Base-by-base conservation (phyloP, 2,113 vertebrate genomes). In the Proteles cristata region DNA sequence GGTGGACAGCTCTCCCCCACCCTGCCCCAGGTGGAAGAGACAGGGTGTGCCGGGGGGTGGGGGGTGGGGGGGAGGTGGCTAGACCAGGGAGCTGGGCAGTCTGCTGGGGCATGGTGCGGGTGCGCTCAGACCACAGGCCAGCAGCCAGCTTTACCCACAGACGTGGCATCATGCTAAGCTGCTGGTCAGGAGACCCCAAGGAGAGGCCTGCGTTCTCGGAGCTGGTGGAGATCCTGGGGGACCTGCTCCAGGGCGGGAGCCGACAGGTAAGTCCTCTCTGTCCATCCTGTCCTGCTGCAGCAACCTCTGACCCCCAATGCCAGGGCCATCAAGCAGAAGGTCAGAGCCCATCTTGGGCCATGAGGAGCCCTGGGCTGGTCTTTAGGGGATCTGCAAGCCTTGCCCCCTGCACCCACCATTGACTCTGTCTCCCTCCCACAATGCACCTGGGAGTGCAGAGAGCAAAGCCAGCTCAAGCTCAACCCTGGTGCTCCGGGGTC, bases 151-250 rank as follows among this genome's bases (percentile, higher is more conserved):
- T 97, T 55, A 85, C 95, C 98, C 97, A 93, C 98, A 99, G 99
- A 99, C 99, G 99, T 25, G 99, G 99, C 85, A 98, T 99, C 98
- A 99, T 99, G 99, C 98, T 99, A 98, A 99, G 99, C 98, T 99
- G 99, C 98, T 99, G 99, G 99, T 99, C 99, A 0, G 99, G 99
- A 0, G 99, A 99, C 97, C 99, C 99, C 94, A 99, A 99, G 95
- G 99, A 99, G 68, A 99, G 99, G 92, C 99, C 99, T 0, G 99
- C 98, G 0, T 99, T 99, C 97, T 99, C 99, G 0, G 99, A 99
- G 45, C 98, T 99, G 96, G 99, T 99, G 95, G 99, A 99, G 98
- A 99, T 99, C 96, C 98, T 99, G 94, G 99, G 99, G 61, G 99
- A 99, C 98, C 98, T 99, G 96, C 99, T 99, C 84, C 99, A 99